Evolutionary conservation across 2,797 vertebrate species (phyloP).

Genomic region (Astyanax mexicanus): DNA sequence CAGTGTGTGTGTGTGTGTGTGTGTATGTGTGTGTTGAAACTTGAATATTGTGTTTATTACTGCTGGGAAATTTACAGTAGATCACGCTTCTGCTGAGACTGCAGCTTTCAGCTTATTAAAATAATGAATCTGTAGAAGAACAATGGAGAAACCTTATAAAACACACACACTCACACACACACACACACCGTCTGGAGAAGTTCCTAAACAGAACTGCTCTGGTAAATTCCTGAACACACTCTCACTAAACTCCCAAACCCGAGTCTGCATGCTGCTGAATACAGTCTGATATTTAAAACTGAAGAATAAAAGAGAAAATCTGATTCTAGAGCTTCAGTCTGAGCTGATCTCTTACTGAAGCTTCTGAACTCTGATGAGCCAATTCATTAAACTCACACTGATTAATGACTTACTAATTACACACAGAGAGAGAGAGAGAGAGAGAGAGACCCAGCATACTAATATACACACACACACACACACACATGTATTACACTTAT

Average conservation of each 20-base stretch:
- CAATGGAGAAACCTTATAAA: not conserved
- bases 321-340: not conserved
- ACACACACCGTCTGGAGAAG: not conserved
- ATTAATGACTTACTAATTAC: conserved; percentile 5
- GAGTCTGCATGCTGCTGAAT: too few species aligned
- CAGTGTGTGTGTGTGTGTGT: too few species aligned
- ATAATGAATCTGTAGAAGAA: not conserved
- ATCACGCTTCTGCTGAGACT: not conserved
- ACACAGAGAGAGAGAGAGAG: conserved; percentile 11
- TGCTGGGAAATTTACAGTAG: not conserved
- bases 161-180: conserved; percentile 11
- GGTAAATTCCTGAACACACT: too few species aligned
- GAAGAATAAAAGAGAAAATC: not conserved
- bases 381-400: not conserved
- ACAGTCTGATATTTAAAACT: too few species aligned
- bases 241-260: too few species aligned
- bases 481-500: not conserved
- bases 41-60: not conserved
- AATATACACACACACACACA: too few species aligned
- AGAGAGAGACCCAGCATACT: too few species aligned
- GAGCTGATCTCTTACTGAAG: not conserved
- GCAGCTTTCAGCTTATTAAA: not conserved
- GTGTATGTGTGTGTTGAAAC: too few species aligned
- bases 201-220: too few species aligned
- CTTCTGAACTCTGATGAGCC: not conserved